Percentiles rank a stretch among this genome's conserved stretches.
phyloP scores from a whole-genome alignment of 2,113 vertebrate genomes.

The Erinaceus europaeus region DNA sequence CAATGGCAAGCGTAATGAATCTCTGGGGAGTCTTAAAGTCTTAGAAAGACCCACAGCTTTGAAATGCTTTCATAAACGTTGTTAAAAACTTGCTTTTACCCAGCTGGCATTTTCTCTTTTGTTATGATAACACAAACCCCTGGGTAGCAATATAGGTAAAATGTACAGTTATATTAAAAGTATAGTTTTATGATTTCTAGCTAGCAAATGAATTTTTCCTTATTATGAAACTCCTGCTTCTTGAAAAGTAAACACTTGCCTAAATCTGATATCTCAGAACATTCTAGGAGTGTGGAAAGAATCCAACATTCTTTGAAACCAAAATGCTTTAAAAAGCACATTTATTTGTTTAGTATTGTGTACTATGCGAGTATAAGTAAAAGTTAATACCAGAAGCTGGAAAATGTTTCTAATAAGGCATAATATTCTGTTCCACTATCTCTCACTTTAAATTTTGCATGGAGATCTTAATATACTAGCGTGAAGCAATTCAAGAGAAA shows the following conservation, averaged over 20 bases:
- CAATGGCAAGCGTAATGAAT: too few species aligned
- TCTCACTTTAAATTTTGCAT: slow-evolving; percentile 56
- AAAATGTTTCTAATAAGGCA: neutral
- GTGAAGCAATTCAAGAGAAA: slow-evolving; percentile 5
- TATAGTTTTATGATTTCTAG: neutral
- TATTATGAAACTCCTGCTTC: neutral
- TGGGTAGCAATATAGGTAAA: neutral
- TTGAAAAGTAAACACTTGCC: slow-evolving; percentile 4
- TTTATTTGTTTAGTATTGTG: neutral
- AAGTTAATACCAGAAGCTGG: neutral
- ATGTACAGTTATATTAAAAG: neutral
- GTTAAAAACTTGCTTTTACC: neutral
- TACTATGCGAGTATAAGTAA: neutral
- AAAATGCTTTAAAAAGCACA: neutral
- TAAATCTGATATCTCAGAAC: neutral
- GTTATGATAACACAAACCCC: neutral
- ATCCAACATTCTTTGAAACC: neutral
- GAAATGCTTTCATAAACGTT: neutral
- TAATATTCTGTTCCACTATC: neutral
- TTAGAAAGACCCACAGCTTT: neutral
- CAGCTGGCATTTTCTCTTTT: neutral
- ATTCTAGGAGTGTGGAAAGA: neutral
- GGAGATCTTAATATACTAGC: slow-evolving; percentile 45
- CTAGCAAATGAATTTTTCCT: neutral
- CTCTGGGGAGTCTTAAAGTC: neutral